Conservation (phyloP, 2,888 invertebrate genomes). For the Drosophila koepferae region DNA sequence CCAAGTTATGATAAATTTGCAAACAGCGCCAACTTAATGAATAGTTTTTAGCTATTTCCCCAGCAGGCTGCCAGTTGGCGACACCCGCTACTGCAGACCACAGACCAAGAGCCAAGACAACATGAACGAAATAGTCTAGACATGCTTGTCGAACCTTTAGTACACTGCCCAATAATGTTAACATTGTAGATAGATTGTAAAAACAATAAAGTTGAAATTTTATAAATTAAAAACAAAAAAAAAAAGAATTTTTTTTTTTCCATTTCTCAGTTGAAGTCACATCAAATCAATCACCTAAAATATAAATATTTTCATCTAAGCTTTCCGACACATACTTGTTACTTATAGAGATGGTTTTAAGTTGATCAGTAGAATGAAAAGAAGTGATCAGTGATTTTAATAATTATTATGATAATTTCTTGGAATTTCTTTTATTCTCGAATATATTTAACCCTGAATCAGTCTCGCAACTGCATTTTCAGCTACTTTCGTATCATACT, state of each 20-base stretch:
- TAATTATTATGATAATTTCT: no score
- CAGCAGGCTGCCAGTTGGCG: slow-evolving; percentile 48
- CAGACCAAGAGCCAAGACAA: slow-evolving; percentile 33
- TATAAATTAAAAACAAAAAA: no score
- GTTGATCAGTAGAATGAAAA: neutral
- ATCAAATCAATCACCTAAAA: neutral
- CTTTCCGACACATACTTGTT: neutral
- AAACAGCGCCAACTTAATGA: slow-evolving; percentile 77
- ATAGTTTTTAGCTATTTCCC: slow-evolving; percentile 57
- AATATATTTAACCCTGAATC: no score
- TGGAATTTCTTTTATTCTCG: no score
- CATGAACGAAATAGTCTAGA: neutral
- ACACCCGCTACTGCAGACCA: slow-evolving; percentile 49
- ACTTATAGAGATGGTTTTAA: neutral
- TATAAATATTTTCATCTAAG: no score
- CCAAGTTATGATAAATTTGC: slow-evolving; percentile 75
- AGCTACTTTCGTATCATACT: neutral
- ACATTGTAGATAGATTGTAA: neutral
- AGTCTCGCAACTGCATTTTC: neutral
- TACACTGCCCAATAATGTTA: neutral
- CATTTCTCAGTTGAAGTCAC: neutral
- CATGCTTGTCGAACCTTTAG: neutral
- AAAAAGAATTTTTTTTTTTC: no score
- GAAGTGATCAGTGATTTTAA: no score
- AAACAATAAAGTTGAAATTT: no score